Evolutionary conservation across 2,113 vertebrate species (phyloP), one percentile per base, ranked within the genome.

Genomic region (Felis chaus): DNA sequence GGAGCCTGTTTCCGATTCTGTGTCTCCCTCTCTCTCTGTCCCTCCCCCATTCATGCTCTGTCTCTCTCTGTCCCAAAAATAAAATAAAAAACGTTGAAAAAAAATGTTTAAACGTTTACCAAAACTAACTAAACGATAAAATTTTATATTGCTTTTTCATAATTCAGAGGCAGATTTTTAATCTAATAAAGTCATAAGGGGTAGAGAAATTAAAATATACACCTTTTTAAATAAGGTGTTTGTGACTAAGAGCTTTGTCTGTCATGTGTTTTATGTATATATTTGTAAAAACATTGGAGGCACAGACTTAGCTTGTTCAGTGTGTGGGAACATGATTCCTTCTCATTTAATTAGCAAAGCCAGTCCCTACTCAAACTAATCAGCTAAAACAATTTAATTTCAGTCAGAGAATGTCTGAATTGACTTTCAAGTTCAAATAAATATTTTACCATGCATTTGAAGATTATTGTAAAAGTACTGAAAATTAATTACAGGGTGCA

Each of bases 401-500:
- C 25, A 89, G 21, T 41, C 27, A 55, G 66, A 90, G 91, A 91
- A 79, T 61, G 41, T 91, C 21, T 80, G 41, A 85, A 80, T 96
- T 96, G 80, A 85, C 73, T 91, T 89, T 94, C 83, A 90, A 65
- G 23, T 65, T 65, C 71, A 90, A 90, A 73, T 90, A 63, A 55
- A 84, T 27, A 41, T 73, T 91, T 83, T 71, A 85, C 63, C 63
- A 57, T 85, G 33, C 10, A 71, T 84, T 83, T 79, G 8, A 61
- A 5, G 55, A 90, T 84, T 81, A 82, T 36, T 96, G 19, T 69
- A 63, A 84, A 89, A 78, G 39, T 33, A 74, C 8, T 83, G 39
- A 71, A 89, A 71, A 41, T 78, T 36, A 78, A 57, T 88, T 83
- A 65, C 29, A 41, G 31, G 55, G 23, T 78, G 2, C n/a, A 74